phyloP scores from a whole-genome alignment of 2,113 vertebrate species.

The Hemichromis elongatus region DNA sequence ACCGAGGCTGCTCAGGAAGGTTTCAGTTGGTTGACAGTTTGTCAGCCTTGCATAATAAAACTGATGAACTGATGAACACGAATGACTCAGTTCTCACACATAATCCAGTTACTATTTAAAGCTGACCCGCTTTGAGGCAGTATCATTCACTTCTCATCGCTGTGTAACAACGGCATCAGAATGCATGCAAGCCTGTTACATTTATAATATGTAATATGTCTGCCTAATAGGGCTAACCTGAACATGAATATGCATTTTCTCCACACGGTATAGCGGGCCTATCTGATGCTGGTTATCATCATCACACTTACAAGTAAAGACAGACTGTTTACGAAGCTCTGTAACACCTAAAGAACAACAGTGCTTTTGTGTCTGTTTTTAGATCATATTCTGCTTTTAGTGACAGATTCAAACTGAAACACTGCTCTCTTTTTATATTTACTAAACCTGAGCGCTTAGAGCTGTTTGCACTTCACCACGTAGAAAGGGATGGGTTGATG shows the following conservation, averaged over 20 bases:
- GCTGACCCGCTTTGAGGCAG: not conserved
- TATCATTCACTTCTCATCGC: not conserved
- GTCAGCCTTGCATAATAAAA: not conserved
- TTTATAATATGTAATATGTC: not conserved
- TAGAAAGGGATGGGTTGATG: not conserved
- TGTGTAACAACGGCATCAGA: not conserved
- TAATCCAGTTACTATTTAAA: not conserved
- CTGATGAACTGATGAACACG: not conserved
- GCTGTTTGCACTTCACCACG: not conserved
- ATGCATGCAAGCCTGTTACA: not conserved
- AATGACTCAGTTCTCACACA: not conserved
- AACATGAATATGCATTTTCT: not conserved
- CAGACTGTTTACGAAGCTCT: not conserved
- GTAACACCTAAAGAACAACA: not conserved
- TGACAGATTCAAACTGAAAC: not conserved
- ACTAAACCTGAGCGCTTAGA: not conserved
- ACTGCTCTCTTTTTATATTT: not conserved
- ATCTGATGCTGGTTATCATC: not conserved
- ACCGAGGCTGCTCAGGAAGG: not conserved
- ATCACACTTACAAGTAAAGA: not conserved
- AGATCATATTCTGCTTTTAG: not conserved
- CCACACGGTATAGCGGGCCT: not conserved
- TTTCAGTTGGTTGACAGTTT: not conserved
- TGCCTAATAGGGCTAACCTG: not conserved
- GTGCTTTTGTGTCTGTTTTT: not conserved